A percentile compares a stretch with the other conserved stretches of the same genome.
These are phyloP conservation scores for Vombatus ursinus DNA, from an alignment of 2,113 vertebrate genomes.

Conservation along the genomic window DNA sequence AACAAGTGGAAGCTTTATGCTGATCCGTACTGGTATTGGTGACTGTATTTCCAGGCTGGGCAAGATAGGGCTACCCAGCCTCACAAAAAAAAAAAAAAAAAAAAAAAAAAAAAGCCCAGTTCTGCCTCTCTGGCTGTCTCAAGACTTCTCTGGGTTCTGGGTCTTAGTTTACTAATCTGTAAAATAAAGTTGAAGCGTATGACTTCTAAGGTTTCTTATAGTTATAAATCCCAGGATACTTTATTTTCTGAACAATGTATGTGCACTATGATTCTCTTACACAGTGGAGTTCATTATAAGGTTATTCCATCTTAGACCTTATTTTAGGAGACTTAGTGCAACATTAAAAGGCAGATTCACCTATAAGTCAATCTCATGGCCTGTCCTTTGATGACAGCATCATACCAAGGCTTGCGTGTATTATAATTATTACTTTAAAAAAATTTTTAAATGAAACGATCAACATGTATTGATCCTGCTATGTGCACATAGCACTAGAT, in stretches of 20 bases:
- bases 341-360: neutral
- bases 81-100: neutral
- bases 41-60: neutral
- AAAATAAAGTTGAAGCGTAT: neutral
- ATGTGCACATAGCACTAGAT: neutral
- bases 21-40: neutral
- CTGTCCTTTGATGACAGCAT: neutral
- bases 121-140: neutral
- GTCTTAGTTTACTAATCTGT: neutral
- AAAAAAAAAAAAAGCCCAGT: neutral
- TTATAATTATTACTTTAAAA: neutral
- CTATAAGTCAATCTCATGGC: neutral
- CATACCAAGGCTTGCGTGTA: neutral
- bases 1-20: neutral
- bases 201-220: neutral
- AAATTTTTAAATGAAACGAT: neutral
- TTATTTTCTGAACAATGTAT: neutral
- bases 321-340: neutral
- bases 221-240: neutral
- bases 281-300: neutral
- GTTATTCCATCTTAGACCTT: neutral
- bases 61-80: neutral
- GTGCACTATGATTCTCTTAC: neutral
- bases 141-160: neutral
- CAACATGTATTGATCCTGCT: neutral